Percentiles rank a stretch among this genome's conserved stretches.
Evolutionary conservation across 2,888 invertebrate species (phyloP).

Genomic region (Lepidochrysops patricia): DNA sequence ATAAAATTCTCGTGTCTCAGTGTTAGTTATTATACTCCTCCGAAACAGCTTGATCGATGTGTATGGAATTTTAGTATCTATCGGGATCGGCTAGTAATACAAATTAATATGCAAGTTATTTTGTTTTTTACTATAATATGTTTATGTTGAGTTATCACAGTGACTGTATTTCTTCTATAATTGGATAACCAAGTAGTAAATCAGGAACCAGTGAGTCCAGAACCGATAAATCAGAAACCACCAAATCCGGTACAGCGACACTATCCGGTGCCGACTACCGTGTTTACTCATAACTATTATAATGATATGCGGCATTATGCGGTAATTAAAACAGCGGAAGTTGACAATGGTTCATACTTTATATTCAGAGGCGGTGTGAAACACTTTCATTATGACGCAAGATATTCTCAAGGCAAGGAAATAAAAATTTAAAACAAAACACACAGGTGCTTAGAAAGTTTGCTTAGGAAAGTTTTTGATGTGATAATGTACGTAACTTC

Average conservation of each 20-base stretch:
- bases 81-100: no score
- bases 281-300: neutral
- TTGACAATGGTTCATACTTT: conserved; percentile 17
- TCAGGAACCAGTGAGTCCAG: neutral
- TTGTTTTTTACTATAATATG: no score
- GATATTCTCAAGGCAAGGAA: conserved; percentile 22
- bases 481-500: neutral
- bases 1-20: no score
- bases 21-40: no score
- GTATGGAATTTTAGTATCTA: no score
- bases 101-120: no score
- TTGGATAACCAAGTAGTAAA: neutral
- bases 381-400: conserved; percentile 20
- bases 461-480: neutral
- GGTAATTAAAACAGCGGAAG: conserved; percentile 10
- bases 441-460: conserved; percentile 14
- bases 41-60: no score
- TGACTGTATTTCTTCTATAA: no score
- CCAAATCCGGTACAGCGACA: neutral
- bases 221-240: neutral
- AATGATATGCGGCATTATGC: neutral
- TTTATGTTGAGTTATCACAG: no score
- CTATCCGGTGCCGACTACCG: neutral
- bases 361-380: conserved; percentile 21
- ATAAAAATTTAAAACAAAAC: conserved; percentile 30